Conservation (phyloP, 1,140 invertebrate species). For the Eriosoma lanigerum region DNA sequence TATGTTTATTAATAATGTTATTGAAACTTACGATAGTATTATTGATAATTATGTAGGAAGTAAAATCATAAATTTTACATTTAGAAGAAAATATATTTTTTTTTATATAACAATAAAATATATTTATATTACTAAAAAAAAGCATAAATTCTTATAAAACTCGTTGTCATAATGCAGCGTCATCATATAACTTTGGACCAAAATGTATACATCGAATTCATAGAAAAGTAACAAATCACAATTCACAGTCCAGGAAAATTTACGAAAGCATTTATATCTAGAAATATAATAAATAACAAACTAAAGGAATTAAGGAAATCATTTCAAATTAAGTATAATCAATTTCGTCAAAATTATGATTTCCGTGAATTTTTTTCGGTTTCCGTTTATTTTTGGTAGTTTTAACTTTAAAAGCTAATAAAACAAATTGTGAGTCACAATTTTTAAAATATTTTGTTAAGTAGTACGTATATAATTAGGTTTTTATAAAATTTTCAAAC, state of each 20-base stretch:
- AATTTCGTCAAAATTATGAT: too few species aligned
- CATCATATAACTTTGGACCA: conserved; percentile 6
- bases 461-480: too few species aligned
- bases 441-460: too few species aligned
- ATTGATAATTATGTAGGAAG: not conserved
- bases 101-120: too few species aligned
- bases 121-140: too few species aligned
- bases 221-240: not conserved
- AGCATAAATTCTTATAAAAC: not conserved
- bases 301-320: not conserved
- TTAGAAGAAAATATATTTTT: not conserved
- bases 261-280: not conserved
- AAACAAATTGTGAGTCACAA: too few species aligned
- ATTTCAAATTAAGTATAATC: not conserved
- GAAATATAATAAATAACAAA: not conserved
- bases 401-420: too few species aligned
- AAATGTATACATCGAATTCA: not conserved
- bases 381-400: too few species aligned
- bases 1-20: not conserved
- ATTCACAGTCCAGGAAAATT: conserved; percentile 26
- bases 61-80: conserved; percentile 15
- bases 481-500: too few species aligned
- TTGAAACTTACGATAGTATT: conserved; percentile 12
- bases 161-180: not conserved
- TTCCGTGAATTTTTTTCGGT: too few species aligned